phyloP scores from a whole-genome alignment of 2,113 vertebrate species.

The Pterocles gutturalis region DNA sequence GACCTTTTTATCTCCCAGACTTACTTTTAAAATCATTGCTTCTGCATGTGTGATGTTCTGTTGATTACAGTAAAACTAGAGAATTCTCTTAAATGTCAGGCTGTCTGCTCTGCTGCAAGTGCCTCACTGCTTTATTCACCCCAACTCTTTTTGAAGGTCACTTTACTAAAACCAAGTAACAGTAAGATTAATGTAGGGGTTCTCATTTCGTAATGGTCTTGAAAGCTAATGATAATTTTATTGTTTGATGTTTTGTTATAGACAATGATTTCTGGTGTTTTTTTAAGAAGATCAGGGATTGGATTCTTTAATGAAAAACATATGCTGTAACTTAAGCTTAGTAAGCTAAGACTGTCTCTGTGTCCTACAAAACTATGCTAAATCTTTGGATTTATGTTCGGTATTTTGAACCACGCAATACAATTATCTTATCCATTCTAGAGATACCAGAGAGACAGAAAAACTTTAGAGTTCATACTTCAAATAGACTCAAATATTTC shows the following conservation, averaged over 20 bases:
- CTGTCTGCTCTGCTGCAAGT: neutral
- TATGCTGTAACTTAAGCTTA: constrained; percentile 38
- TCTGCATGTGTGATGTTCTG: constrained; percentile 43
- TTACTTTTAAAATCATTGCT: constrained; percentile 41
- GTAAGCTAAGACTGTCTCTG: constrained; percentile 28
- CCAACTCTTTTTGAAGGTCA: constrained; percentile 51
- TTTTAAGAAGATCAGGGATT: constrained; percentile 26
- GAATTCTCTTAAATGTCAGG: constrained; percentile 63
- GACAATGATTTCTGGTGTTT: constrained; percentile 18
- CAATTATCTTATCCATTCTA: neutral
- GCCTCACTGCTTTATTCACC: constrained; percentile 4
- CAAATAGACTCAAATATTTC: neutral
- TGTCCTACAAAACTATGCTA: constrained; percentile 30
- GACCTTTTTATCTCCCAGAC: constrained; percentile 8
- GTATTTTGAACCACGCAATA: neutral
- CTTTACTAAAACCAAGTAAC: constrained; percentile 48
- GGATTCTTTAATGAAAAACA: constrained; percentile 59
- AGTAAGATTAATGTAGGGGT: constrained; percentile 37
- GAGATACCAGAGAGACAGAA: neutral
- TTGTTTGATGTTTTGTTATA: constrained; percentile 60
- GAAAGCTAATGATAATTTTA: constrained; percentile 63
- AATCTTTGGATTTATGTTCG: constrained; percentile 30
- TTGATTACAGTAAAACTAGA: constrained; percentile 40
- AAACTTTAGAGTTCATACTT: neutral
- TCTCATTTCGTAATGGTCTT: constrained; percentile 24